Conservation (phyloP, 2,797 vertebrate genomes). For the Sternarchorhynchus goeldii region DNA sequence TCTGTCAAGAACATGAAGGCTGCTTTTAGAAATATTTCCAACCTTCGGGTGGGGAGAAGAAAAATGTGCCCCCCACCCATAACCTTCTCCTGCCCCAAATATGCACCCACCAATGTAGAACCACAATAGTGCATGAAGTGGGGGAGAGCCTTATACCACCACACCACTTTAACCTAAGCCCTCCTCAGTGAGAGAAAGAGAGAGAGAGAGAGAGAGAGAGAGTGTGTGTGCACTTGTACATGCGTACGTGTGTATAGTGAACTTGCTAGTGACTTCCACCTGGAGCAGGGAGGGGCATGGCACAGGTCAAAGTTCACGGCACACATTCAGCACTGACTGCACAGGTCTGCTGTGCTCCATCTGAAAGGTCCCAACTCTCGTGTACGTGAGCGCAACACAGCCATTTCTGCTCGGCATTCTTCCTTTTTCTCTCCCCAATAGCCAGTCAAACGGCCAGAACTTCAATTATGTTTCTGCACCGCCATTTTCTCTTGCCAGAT, state of each 20-base stretch:
- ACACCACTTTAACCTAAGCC: conserved; percentile 37
- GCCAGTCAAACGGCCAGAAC: conserved; percentile 80
- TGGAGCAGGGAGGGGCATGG: conserved; percentile 80
- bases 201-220: conserved; percentile 9
- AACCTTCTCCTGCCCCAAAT: conserved; percentile 11
- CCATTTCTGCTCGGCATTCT: conserved; percentile 76
- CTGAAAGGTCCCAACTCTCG: conserved; percentile 84
- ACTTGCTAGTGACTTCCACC: conserved; percentile 76
- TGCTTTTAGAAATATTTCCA: conserved; percentile 33
- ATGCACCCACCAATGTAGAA: conserved; percentile 13
- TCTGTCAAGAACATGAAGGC: conserved; percentile 28
- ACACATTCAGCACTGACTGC: conserved; percentile 76
- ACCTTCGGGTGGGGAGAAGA: neutral
- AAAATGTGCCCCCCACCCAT: neutral
- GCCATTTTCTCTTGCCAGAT: conserved; percentile 75
- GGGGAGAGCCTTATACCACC: conserved; percentile 14
- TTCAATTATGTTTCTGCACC: conserved; percentile 77
- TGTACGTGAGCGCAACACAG: conserved; percentile 76
- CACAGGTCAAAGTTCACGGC: conserved; percentile 80
- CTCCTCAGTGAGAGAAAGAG: neutral
- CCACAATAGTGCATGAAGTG: conserved; percentile 17
- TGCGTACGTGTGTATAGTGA: conserved; percentile 42
- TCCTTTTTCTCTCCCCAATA: conserved; percentile 69
- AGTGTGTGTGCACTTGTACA: conserved; percentile 61
- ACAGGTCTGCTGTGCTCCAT: conserved; percentile 76